Base-by-base conservation (phyloP, 92 coral and sea anemone species). In the Zoanthus sansibaricus region DNA sequence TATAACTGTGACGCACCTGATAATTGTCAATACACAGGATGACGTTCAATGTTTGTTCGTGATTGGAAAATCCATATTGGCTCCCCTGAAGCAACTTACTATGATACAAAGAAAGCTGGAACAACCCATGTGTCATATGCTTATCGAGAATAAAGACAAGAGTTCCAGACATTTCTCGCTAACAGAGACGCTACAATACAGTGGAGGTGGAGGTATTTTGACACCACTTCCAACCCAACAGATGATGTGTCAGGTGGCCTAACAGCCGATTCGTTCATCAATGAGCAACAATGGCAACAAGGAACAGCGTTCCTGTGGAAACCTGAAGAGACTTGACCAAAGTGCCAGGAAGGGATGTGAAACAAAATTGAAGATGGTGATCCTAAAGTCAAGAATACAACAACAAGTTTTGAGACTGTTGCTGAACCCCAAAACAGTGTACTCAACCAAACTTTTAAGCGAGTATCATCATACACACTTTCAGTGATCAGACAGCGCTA, bases 271-370 rank as follows among this genome's bases (percentile, higher is more conserved):
- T 20, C 77, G 33, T 83, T 83, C 75, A 20, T 82, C 0, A 9
- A 82, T 4, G 86, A 82, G 15, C 30, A 52, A 25, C 58, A 75
- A 14, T 82, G 77, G 86, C 48, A 68, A 17, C 48, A 82, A 14
- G 77, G 86, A 9, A 76, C 86, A 25, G 47, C 48, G 17, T 68
- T 82, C 68, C 86, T 82, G 17, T 68, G 86, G 77, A 48, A 48
- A 49, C 68, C 86, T 0, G 68, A 69, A 16, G 86, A 82, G 25
- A 48, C 77, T 17, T 68, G 77, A 68, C 87, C 77, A 3, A 13
- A 82, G 77, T 66, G 21, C 69, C 87, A 49, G 32, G 66, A 18
- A 5, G 77, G 68, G 46, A 82, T 82, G 87, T 16, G 18, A 37
- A 3, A 62, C 66, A 12, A 20, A n/a, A 69, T 82, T 37, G 73